Evolutionary conservation across 1,140 invertebrate genomes (phyloP), one percentile per base, ranked within the genome.

Genomic region (Rhizoglyphus robini): DNA sequence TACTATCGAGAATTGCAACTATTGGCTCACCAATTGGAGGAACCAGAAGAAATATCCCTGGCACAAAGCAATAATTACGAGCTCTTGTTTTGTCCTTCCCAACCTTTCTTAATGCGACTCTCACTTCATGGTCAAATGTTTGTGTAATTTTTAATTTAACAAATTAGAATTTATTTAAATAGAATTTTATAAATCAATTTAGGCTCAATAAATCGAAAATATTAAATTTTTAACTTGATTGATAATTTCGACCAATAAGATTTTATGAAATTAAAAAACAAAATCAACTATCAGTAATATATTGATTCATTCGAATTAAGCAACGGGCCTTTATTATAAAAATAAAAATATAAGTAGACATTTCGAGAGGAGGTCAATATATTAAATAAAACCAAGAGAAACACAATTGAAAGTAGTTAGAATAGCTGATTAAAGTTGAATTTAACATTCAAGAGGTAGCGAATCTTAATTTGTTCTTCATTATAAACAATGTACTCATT

Each of bases 81-180:
- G n/a, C 70, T 82, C 4, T 70, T 87, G 30, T 78, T 81, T 30
- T 86, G 85, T 70, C 80, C 82, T 54, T 81, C 84, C 27, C 83
- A 83, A 64, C 80, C 84, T 48, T 87, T 86, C 73, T 74, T 85
- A 49, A 81, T 83, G 75, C 79, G 84, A 67, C 80, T 86, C 75
- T 85, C 84, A n/a, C 75, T 86, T 51, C 79, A 83, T 47, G 86
- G 86, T 18, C 84, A 87, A 79, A 74, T 78, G 69, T 78, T 74
- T 69, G 69, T 34, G 29, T 51, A 25, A 51, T n/a, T 25, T 23
- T 25, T 2, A 4, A 2, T 51, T 4, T 3, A 41, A 41, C 36
- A 41, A 41, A 41, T 41, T 41, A n/a, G n/a, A n/a, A n/a, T n/a
- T n/a, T n/a, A n/a, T n/a, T n/a, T n/a, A n/a, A n/a, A n/a, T n/a